phyloP scores from a whole-genome alignment of 2,797 vertebrate genomes.

The Huso huso region DNA sequence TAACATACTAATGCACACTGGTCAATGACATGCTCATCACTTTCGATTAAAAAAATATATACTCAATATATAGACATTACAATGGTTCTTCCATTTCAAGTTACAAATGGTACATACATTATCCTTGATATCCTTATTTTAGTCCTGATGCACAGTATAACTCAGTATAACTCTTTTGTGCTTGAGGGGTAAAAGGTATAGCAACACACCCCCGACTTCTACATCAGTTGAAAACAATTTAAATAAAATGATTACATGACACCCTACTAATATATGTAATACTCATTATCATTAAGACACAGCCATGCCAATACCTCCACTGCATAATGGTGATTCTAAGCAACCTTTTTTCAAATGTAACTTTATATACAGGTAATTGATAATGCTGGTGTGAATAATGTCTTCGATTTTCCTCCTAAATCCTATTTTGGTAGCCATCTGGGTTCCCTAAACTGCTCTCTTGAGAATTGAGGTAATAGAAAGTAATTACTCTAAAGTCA shows the following conservation, averaged over 20 bases:
- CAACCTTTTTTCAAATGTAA: conserved; percentile 72
- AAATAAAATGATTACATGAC: conserved; percentile 5
- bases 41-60: conserved; percentile 30
- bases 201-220: background rate
- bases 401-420: conserved; percentile 98
- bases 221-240: conserved; percentile 6
- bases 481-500: conserved; percentile 99
- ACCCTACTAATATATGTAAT: conserved; percentile 15
- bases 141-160: background rate
- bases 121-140: conserved; percentile 5
- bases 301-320: conserved; percentile 32
- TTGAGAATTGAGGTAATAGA: conserved; percentile 94
- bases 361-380: conserved; percentile 98
- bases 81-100: conserved; percentile 5
- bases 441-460: conserved; percentile 94
- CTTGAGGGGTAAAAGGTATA: background rate
- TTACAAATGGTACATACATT: conserved; percentile 11
- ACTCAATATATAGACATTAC: conserved; percentile 13
- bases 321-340: conserved; percentile 51
- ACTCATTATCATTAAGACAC: conserved; percentile 26
- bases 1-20: conserved; percentile 18
- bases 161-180: background rate
- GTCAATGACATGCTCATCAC: conserved; percentile 42
- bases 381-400: conserved; percentile 99
- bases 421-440: conserved; percentile 99